phyloP scores from a whole-genome alignment of 2,888 invertebrate species.

The Mimumesa dahlbomi region DNA sequence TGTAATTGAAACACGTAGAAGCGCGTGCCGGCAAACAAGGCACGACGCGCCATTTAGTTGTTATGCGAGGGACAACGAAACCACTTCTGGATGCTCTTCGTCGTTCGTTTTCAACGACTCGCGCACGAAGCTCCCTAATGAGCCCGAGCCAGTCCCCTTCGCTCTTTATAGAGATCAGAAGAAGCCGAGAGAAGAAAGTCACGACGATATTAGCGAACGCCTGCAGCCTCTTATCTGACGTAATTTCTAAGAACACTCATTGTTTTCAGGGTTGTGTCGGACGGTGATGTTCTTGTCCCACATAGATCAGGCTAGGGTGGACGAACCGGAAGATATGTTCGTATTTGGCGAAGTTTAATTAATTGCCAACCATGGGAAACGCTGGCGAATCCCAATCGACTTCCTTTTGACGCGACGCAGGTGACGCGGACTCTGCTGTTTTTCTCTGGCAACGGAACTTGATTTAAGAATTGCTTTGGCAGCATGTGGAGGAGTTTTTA shows the following conservation, averaged over 20 bases:
- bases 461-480: too few relatives aligned
- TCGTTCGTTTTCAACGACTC: conserved; percentile 16
- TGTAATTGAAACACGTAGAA: conserved; percentile 55
- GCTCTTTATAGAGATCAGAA: conserved; percentile 29
- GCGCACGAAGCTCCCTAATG: conserved; percentile 43
- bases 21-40: conserved; percentile 45
- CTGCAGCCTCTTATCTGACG: background rate
- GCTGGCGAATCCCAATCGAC: background rate
- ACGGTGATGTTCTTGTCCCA: conserved; percentile 4
- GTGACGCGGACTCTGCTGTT: too few relatives aligned
- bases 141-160: conserved; percentile 52
- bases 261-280: conserved; percentile 1
- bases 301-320: background rate
- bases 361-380: conserved; percentile 8
- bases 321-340: conserved; percentile 10
- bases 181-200: conserved; percentile 8
- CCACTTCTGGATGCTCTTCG: conserved; percentile 18
- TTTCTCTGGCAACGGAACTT: too few relatives aligned
- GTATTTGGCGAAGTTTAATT: conserved; percentile 35
- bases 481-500: too few relatives aligned
- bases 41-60: conserved; percentile 14
- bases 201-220: conserved; percentile 20
- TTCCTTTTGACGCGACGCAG: conserved; percentile 1
- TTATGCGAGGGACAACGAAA: conserved; percentile 16
- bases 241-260: conserved; percentile 31